These are phyloP conservation scores for mouse (Mus musculus) DNA, from an alignment of 2,113 vertebrate species.

Conservation along the genomic window DNA sequence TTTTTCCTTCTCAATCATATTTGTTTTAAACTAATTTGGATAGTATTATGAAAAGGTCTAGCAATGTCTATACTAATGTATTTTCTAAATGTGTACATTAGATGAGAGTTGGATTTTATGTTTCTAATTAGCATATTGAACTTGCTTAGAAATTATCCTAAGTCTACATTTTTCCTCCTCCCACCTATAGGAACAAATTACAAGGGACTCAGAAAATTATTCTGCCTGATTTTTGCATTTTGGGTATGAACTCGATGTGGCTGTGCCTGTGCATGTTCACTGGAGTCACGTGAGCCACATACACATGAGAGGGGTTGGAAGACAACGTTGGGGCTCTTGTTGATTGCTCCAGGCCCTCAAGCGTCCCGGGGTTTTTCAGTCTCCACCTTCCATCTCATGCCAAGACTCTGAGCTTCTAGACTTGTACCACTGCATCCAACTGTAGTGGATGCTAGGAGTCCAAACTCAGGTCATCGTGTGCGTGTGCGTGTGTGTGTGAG, in stretches of 20 bases:
- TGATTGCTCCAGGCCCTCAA: no score
- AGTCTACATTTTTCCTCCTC: slow-evolving; percentile 5
- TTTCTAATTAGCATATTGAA: slow-evolving; percentile 28
- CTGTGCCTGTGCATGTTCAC: not conserved
- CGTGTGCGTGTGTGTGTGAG: no score
- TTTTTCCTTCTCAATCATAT: slow-evolving; percentile 30
- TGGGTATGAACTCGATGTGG: not conserved
- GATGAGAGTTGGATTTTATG: not conserved
- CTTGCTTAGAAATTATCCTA: slow-evolving; percentile 42
- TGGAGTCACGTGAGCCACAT: no score
- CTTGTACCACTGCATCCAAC: not conserved
- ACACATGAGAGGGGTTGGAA: no score
- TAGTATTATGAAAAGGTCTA: not conserved
- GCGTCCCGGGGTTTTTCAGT: not conserved
- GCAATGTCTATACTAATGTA: not conserved
- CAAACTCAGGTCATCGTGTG: not conserved
- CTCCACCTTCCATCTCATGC: no score
- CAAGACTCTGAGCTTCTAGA: not conserved
- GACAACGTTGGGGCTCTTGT: no score
- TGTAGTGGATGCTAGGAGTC: not conserved
- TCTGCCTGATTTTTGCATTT: not conserved
- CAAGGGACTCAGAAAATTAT: not conserved
- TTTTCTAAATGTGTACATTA: slow-evolving; percentile 25
- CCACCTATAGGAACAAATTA: not conserved
- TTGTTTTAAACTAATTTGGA: not conserved